Evolutionary conservation across 2,113 vertebrate genomes (phyloP), one percentile per base, ranked within the genome.

Genomic region (Cyprinodon brontotheroides): DNA sequence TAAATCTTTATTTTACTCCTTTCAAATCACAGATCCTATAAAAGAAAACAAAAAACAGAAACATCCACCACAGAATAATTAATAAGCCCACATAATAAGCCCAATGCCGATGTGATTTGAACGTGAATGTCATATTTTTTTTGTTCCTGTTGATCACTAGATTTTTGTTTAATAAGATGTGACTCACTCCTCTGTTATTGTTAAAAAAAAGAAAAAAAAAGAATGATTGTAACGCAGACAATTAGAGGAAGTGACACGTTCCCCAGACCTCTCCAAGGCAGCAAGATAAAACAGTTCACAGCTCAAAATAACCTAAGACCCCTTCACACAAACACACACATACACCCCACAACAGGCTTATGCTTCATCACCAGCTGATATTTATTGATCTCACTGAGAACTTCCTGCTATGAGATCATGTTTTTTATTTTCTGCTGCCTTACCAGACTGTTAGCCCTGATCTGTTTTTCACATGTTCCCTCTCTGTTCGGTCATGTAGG

Each of bases 81-180:
- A 50, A 53, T 22, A 83, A 92, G 89, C 85, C 89, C 88, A 86
- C 85, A 75, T 74, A 72, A 74, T 53, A 78, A 78, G 60, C 57
- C 37, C 63, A 43, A 3, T 9, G 57, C 65, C 40, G 22, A 68
- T 39, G 43, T 74, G 45, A 57, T 8, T 29, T 36, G 79, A 81
- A 78, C 77, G 72, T 68, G 68, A 61, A 43, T 78, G 65, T 68
- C 12, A 65, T 78, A 72, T 89, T 45, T 3, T 3, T 57, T 72
- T 8, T 59, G 45, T 64, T 79, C 70, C 78, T 85, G 83, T 92
- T 90, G 83, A 89, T 92, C 91, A 94, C 89, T 93, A 90, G 92
- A 92, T 88, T 80, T 61, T 17, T 68, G 70, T 57, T 65, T 36
- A 29, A 66, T 50, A 61, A 77, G 61, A 72, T 86, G 65, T 89